Percentiles rank a stretch among this genome's conserved stretches.
These are phyloP conservation scores for Anarsia innoxiella DNA, from an alignment of 2,888 invertebrate species.

Conservation along the genomic window DNA sequence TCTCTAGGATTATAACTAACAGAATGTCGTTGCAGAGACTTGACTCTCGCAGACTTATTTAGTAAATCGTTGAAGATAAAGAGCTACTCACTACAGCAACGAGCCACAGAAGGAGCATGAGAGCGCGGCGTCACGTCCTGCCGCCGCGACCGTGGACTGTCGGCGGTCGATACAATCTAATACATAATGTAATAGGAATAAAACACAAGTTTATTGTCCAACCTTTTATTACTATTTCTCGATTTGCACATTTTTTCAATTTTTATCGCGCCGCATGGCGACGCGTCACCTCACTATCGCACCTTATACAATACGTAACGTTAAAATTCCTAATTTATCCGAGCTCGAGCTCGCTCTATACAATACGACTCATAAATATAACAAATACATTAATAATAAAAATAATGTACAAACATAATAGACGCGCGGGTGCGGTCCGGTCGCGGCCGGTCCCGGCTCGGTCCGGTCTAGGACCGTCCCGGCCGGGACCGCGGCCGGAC, in stretches of 20 bases:
- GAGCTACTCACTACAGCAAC: too few relatives aligned
- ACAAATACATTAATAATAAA: constrained; percentile 52
- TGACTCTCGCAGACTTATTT: too few relatives aligned
- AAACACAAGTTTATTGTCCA: constrained; percentile 55
- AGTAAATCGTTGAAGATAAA: too few relatives aligned
- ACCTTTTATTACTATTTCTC: constrained; percentile 56
- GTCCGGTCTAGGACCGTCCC: too few relatives aligned
- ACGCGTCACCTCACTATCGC: constrained; percentile 17
- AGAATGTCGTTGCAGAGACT: too few relatives aligned
- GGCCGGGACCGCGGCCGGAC: not conserved
- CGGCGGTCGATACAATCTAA: too few relatives aligned
- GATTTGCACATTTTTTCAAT: constrained; percentile 26
- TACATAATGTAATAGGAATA: too few relatives aligned
- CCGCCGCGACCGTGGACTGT: too few relatives aligned
- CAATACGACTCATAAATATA: constrained; percentile 55
- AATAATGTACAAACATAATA: constrained; percentile 52
- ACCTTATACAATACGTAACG: constrained; percentile 28
- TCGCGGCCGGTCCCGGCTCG: constrained; percentile 13
- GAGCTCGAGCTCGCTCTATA: constrained; percentile 33
- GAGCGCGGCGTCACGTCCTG: not conserved
- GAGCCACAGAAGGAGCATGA: too few relatives aligned
- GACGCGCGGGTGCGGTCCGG: constrained; percentile 14
- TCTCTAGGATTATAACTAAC: too few relatives aligned
- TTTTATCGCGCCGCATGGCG: constrained; percentile 7
- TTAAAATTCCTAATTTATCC: constrained; percentile 45